phyloP scores from a whole-genome alignment of 2,797 vertebrate species.

The Eptatretus atami region DNA sequence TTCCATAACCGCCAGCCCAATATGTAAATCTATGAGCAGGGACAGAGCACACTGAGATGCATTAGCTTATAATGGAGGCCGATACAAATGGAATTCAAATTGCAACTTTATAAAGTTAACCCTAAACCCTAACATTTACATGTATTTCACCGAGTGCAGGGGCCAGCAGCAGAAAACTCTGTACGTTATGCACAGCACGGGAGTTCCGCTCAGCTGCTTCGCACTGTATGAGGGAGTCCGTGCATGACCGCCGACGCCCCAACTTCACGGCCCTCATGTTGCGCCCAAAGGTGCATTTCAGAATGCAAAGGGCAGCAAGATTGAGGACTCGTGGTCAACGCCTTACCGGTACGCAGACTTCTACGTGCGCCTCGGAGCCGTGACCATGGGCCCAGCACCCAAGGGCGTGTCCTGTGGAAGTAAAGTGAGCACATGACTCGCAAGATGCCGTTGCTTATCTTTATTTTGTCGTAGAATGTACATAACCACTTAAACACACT shows the following conservation, averaged over 20 bases:
- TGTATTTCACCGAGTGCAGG: slow-evolving; percentile 20
- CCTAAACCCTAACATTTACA: not conserved
- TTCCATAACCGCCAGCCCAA: too few species aligned
- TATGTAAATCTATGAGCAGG: too few species aligned
- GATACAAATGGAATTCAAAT: too few species aligned
- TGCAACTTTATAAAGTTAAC: not conserved
- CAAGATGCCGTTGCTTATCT: too few species aligned
- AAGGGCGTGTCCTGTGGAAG: slow-evolving; percentile 81
- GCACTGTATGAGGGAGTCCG: slow-evolving; percentile 62
- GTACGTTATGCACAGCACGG: slow-evolving; percentile 89
- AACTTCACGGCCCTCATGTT: slow-evolving; percentile 90
- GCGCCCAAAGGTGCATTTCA: slow-evolving; percentile 85
- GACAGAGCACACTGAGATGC: too few species aligned
- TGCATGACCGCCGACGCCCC: slow-evolving; percentile 44
- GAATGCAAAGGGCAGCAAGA: slow-evolving; percentile 81
- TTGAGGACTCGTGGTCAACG: slow-evolving; percentile 65
- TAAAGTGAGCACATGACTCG: slow-evolving; percentile 13
- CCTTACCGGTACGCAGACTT: slow-evolving; percentile 83
- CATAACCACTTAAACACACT: too few species aligned
- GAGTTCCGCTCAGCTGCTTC: slow-evolving; percentile 70
- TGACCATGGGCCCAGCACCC: slow-evolving; percentile 74
- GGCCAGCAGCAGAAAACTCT: slow-evolving; percentile 58
- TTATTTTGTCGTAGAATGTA: too few species aligned
- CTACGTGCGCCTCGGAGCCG: slow-evolving; percentile 59
- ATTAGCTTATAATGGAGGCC: too few species aligned